Base-by-base conservation (phyloP, 2,113 vertebrate species). In the Mus pahari region DNA sequence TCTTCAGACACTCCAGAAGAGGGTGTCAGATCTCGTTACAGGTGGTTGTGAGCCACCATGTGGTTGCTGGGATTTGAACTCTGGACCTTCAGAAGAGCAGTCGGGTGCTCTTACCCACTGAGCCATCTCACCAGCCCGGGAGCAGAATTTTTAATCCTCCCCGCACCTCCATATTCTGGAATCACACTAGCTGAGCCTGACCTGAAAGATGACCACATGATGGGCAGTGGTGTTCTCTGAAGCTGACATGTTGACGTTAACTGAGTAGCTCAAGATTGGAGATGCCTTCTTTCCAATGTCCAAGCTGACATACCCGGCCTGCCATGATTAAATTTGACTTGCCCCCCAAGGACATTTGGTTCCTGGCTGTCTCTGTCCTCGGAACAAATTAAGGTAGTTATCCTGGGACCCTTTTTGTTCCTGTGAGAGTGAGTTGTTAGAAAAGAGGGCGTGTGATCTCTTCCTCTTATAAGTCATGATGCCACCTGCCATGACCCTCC, bases 221-320 rank as follows among this genome's bases (percentile, higher is more conserved):
- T 93, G 71, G 70, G 77, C 16, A 70, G 58, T 88, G 24, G 58
- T 86, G 39, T 33, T 94, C 20, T 97, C 81, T 94, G 45, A 87
- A 93, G 66, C 36, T 60, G 50, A 74, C 83, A 50, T 94, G 20
- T 81, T 94, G 60, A 91, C 74, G 73, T 78, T 92, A 73, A 90
- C 84, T 66, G 36, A 92, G 17, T 66, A 79, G 70, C 64, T 95
- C 55, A 64, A 91, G 78, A 62, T 64, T 33, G n/a, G 66, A 20
- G 1, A 2, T 60, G 16, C 13, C 70, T 73, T 71, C 66, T 74
- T 89, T 84, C 82, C 62, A 4, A 84, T 24, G 83, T n/a, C 78
- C 33, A 60, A 83, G 82, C n/a, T 24, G 24, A 53, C 31, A 7
- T 79, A 1, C 33, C 74, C 28, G n/a, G 19, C 7, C 45, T 81